phyloP scores from a whole-genome alignment of 2,888 invertebrate genomes.

The Harpalus rufipes region DNA sequence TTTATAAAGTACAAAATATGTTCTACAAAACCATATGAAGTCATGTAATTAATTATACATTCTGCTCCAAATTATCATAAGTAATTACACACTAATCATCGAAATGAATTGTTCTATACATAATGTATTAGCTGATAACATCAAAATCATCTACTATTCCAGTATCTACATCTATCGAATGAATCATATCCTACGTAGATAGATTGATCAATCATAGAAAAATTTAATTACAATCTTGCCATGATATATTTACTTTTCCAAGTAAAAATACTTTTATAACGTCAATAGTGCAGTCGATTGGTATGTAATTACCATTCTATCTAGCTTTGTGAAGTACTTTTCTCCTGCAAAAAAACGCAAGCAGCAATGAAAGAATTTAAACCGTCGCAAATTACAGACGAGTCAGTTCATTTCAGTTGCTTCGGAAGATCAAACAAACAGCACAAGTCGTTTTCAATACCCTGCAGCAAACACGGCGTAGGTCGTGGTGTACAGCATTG shows the following conservation, averaged over 20 bases:
- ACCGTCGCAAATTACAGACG: slow-evolving; percentile 43
- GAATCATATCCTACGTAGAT: not conserved
- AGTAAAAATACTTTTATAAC: not conserved
- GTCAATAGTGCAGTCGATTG: not conserved
- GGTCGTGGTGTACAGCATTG: too few species aligned
- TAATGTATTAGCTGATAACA: slow-evolving; percentile 23
- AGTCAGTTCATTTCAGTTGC: slow-evolving; percentile 48
- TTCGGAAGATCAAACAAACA: slow-evolving; percentile 55
- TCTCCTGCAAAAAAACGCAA: not conserved
- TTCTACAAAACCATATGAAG: not conserved
- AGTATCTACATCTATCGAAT: not conserved
- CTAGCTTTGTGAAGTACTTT: not conserved
- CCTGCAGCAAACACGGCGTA: slow-evolving; percentile 28
- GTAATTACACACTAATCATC: slow-evolving; percentile 14
- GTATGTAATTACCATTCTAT: slow-evolving; percentile 16
- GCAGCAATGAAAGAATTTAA: slow-evolving; percentile 37
- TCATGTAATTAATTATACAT: slow-evolving; percentile 10
- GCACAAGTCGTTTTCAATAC: slow-evolving; percentile 51
- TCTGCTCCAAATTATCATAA: not conserved
- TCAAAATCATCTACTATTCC: slow-evolving; percentile 1
- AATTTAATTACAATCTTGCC: not conserved
- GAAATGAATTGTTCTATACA: slow-evolving; percentile 38
- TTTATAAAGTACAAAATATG: not conserved
- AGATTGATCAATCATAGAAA: slow-evolving; percentile 3
- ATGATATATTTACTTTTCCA: not conserved